A percentile compares a stretch with the other conserved stretches of the same genome.
Evolutionary conservation across 53 echinoderm and acorn worm genomes (phyloP).

Genomic region (Holothuria scabra): DNA sequence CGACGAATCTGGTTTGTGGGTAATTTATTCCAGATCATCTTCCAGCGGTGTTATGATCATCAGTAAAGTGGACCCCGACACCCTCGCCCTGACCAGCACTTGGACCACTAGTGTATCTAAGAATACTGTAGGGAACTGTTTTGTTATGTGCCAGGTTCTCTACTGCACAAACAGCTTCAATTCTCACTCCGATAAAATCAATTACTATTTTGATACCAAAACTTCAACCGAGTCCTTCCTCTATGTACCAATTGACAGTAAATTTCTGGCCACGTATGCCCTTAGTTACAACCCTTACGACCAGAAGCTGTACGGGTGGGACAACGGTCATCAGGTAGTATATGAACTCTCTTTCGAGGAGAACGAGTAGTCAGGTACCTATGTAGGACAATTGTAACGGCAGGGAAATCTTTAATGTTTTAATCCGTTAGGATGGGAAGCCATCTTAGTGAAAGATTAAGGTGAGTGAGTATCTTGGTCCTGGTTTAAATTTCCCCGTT

Average conservation of each 20-base stretch:
- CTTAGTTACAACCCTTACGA: conserved; percentile 73
- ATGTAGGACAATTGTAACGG: background rate
- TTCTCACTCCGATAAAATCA: conserved; percentile 2
- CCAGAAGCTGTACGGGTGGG: conserved; percentile 79
- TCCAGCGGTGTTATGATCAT: conserved; percentile 45
- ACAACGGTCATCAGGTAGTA: conserved; percentile 73
- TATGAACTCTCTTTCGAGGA: conserved; percentile 60
- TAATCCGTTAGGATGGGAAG: no score
- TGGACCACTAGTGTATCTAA: conserved; percentile 61
- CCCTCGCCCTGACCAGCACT: conserved; percentile 53
- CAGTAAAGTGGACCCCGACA: conserved; percentile 60
- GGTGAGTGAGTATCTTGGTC: no score
- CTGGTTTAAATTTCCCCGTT: no score
- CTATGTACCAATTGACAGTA: conserved; percentile 68
- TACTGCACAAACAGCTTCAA: conserved; percentile 62
- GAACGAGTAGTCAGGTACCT: background rate
- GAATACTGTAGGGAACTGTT: conserved; percentile 64
- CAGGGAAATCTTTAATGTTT: no score
- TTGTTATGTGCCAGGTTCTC: conserved; percentile 62
- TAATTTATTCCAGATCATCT: conserved; percentile 51
- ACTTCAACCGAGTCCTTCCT: conserved; percentile 41
- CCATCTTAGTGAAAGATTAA: no score
- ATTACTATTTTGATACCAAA: conserved; percentile 59
- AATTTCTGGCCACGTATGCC: conserved; percentile 61
- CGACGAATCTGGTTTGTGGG: conserved; percentile 73